A percentile compares a stretch with the other conserved stretches of the same genome.
These are phyloP conservation scores for Pterostichus niger DNA, from an alignment of 2,888 invertebrate genomes.

Conservation along the genomic window DNA sequence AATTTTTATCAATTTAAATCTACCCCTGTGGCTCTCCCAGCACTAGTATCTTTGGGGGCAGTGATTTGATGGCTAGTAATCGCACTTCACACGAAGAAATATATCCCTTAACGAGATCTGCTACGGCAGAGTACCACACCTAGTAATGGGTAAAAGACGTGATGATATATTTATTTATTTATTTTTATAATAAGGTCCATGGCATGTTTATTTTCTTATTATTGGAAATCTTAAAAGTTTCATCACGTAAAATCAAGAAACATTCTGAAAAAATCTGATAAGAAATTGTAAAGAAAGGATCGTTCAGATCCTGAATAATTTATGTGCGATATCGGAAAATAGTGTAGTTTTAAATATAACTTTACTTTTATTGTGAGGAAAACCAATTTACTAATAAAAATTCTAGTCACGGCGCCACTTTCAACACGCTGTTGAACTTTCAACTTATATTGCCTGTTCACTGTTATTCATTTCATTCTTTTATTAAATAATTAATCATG, in stretches of 20 bases:
- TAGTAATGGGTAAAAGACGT: too few relatives aligned
- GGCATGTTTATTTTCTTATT: too few relatives aligned
- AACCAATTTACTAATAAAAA: slow-evolving; percentile 41
- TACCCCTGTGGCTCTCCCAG: too few relatives aligned
- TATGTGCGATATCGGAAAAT: slow-evolving; percentile 30
- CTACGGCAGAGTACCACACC: too few relatives aligned
- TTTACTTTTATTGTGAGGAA: not conserved
- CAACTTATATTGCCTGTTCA: not conserved
- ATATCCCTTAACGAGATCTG: too few relatives aligned
- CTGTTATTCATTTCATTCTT: slow-evolving; percentile 13
- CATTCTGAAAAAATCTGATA: slow-evolving; percentile 3
- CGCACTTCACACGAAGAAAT: too few relatives aligned
- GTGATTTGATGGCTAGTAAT: too few relatives aligned
- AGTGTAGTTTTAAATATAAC: slow-evolving; percentile 32
- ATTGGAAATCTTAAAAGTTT: not conserved
- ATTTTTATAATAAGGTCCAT: too few relatives aligned
- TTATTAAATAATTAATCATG: too few relatives aligned
- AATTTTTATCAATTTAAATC: too few relatives aligned
- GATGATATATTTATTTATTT: too few relatives aligned
- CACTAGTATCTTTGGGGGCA: too few relatives aligned
- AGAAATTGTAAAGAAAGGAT: not conserved
- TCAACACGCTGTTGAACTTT: not conserved
- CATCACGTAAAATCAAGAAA: slow-evolving; percentile 7
- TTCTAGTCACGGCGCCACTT: slow-evolving; percentile 11
- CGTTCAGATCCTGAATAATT: slow-evolving; percentile 30